Evolutionary conservation across 1,140 invertebrate genomes (phyloP).

Genomic region (Drosophila lini): DNA sequence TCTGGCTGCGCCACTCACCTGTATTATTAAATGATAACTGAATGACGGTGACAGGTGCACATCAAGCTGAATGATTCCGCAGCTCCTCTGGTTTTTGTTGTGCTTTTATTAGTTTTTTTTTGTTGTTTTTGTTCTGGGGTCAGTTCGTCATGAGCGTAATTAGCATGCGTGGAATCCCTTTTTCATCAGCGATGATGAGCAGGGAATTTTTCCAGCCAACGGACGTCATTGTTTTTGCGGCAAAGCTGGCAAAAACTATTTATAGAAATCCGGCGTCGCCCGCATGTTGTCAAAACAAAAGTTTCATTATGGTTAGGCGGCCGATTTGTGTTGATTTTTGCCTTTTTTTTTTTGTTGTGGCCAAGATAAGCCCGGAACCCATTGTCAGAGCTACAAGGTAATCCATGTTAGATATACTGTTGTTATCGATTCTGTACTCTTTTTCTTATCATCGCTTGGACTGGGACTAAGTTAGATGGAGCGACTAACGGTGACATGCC

Average conservation of each 20-base stretch:
- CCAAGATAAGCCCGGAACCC: slow-evolving; percentile 29
- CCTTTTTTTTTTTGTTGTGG: slow-evolving; percentile 1
- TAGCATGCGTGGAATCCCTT: slow-evolving; percentile 51
- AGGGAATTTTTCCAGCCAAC: slow-evolving; percentile 39
- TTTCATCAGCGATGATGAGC: slow-evolving; percentile 19
- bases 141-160: slow-evolving; percentile 34
- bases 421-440: slow-evolving; percentile 38
- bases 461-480: slow-evolving; percentile 21
- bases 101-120: slow-evolving; percentile 7
- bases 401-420: slow-evolving; percentile 59
- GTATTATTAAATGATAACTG: slow-evolving; percentile 50
- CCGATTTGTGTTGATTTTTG: neutral
- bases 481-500: slow-evolving; percentile 32
- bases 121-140: slow-evolving; percentile 7
- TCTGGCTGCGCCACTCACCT: slow-evolving; percentile 4
- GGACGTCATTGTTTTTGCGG: slow-evolving; percentile 47
- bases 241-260: slow-evolving; percentile 34
- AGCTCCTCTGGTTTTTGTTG: slow-evolving; percentile 5
- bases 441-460: slow-evolving; percentile 27
- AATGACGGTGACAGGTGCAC: slow-evolving; percentile 35
- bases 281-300: slow-evolving; percentile 45
- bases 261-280: slow-evolving; percentile 29
- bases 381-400: slow-evolving; percentile 40
- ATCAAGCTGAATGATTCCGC: slow-evolving; percentile 15
- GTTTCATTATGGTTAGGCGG: slow-evolving; percentile 42